Base-by-base conservation (phyloP, 2,797 vertebrate genomes). In the Arctocebus calabarensis region DNA sequence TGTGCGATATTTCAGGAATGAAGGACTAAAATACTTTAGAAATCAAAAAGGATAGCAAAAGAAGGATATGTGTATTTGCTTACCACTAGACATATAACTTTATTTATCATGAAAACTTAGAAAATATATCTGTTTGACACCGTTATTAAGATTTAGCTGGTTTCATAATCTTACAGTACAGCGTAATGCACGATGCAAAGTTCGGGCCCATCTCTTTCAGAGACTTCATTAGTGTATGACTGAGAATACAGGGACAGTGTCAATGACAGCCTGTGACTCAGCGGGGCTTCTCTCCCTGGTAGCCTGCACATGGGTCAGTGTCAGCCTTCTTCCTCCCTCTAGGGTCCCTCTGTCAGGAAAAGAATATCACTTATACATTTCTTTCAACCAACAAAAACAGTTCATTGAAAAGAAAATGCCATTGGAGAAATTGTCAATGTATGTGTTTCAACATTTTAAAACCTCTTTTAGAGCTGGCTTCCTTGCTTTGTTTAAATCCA, bases 101-200 rank as follows among this genome's bases (percentile, higher is more conserved):
- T 82, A 16, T 94, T 91, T 73, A 64, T 57, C 78, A 94, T n/a
- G 37, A 90, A 84, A 48, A 34, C 5, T 40, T 74, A 20, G 23
- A 74, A 34, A 32, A 70, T 8, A 11, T 37, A 3, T 59, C 1
- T 34, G 3, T 55, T 91, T 12, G 75, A 61, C 19, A 68, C 10
- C 57, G 11, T 45, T 73, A 8, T 70, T 92, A 84, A 88, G 13
- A 19, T 62, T 71, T 45, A 22, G 85, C 20, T 61, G 14, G 48
- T 57, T 78, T 64, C 3, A 13, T 84, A 32, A 55, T 68, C 25
- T 78, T 71, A 22, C 27, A 8, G 17, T 23, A 45, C 5, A 52
- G 7, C 0, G 40, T 1, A 23, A 27, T 1, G 0, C 52, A 0
- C 11, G 34, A 43, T 23, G n/a, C 1, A 27, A 20, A 34, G 34